phyloP scores from a whole-genome alignment of 1,140 invertebrate genomes.

The Drosophila teissieri region DNA sequence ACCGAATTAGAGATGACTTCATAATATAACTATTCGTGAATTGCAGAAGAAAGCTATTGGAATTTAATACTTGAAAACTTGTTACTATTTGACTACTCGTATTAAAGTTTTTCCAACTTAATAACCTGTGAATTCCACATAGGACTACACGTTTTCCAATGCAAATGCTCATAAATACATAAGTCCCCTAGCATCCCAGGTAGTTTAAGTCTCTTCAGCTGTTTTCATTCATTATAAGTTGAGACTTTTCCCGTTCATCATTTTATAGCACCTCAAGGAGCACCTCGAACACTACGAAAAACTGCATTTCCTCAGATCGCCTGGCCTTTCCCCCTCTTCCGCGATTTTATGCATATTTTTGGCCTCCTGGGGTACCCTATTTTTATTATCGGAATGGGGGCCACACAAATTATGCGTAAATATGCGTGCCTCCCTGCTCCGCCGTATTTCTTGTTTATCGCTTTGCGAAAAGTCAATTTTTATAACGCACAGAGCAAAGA shows the following conservation, averaged over 20 bases:
- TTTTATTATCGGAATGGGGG: constrained; percentile 64
- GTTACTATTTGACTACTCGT: too few species aligned
- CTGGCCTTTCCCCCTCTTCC: neutral
- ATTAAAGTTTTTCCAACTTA: neutral
- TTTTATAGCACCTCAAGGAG: constrained; percentile 68
- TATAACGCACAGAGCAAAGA: constrained; percentile 54
- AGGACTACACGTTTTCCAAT: neutral
- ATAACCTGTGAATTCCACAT: neutral
- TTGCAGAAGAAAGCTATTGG: constrained; percentile 5
- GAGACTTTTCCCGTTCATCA: constrained; percentile 39
- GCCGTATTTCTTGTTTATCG: constrained; percentile 73
- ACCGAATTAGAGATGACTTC: constrained; percentile 18
- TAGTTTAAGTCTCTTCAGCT: constrained; percentile 49
- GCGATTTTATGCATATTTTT: constrained; percentile 63
- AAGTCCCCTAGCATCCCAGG: neutral
- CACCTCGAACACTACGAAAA: constrained; percentile 22
- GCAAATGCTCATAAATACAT: neutral
- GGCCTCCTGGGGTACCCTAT: constrained; percentile 58
- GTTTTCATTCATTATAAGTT: constrained; percentile 58
- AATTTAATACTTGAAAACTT: too few species aligned
- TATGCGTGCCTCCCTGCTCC: constrained; percentile 37
- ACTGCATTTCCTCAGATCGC: constrained; percentile 48
- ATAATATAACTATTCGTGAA: constrained; percentile 17
- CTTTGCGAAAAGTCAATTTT: constrained; percentile 80
- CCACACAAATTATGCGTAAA: constrained; percentile 79